phyloP scores from a whole-genome alignment of 2,113 vertebrate species.

The Trachemys scripta region DNA sequence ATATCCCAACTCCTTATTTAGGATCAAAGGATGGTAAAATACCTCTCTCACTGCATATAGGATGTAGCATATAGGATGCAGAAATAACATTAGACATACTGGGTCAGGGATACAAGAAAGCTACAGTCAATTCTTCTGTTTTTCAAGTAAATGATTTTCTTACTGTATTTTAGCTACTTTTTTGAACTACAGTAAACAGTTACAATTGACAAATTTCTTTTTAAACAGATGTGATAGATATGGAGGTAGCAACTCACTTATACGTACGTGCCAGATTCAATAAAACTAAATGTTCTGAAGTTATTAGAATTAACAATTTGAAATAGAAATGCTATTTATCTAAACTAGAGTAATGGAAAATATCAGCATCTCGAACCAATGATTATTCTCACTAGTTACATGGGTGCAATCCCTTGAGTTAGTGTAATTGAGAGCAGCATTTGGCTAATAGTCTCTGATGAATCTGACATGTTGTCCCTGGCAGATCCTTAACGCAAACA shows the following conservation, averaged over 20 bases:
- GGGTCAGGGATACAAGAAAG: background rate
- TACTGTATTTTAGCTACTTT: background rate
- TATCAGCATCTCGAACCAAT: background rate
- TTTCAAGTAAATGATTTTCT: background rate
- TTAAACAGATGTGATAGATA: background rate
- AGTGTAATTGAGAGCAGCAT: constrained; percentile 22
- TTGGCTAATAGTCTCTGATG: background rate
- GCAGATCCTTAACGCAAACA: constrained; percentile 15
- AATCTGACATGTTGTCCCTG: constrained; percentile 5
- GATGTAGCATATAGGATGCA: background rate
- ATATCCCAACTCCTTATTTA: background rate
- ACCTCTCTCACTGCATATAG: background rate
- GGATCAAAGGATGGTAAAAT: background rate
- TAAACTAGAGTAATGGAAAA: background rate
- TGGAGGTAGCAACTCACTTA: constrained; percentile 3
- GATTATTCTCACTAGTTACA: background rate
- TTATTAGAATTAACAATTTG: background rate
- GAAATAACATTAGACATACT: background rate
- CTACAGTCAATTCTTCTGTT: background rate
- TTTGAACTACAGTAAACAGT: background rate
- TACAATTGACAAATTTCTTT: background rate
- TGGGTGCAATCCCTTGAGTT: background rate
- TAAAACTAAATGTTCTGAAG: constrained; percentile 5
- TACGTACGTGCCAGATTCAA: background rate
- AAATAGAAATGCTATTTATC: background rate